Base-by-base conservation (phyloP, 2,888 invertebrate genomes). In the Idaea biselata region DNA sequence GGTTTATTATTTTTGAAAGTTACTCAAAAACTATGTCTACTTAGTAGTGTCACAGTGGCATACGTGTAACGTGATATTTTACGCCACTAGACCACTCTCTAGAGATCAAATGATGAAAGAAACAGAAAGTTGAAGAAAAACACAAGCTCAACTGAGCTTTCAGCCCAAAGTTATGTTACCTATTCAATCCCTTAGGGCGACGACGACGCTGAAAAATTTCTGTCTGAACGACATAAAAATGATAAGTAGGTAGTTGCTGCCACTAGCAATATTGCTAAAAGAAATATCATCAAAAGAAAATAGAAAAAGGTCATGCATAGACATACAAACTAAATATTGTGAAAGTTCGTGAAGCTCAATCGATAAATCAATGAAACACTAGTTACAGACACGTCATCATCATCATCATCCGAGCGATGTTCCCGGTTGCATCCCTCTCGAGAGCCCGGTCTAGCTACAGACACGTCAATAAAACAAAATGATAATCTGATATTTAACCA, bases 121-220 rank as follows among this genome's bases (percentile, higher is more conserved):
- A 44, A 44, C 44, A 11, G 63, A 65, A 66, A 62, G 62, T 58
- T 66, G 59, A 60, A 58, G 63, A 62, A 61, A 63, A 60, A 58
- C 58, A 60, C 33, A 56, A 17, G 17, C 55, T 17, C 16, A 25
- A 17, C 16, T 58, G 65, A 58, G 62, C 58, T 65, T 65, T 61
- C 62, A 64, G 58, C 53, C 58, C 11, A 62, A 63, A 68, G 60
- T 62, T 58, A 16, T 59, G 31, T 63, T 62, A 59, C 59, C 25
- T 59, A 65, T 63, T 63, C 63, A 61, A 63, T 64, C 66, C 68
- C 63, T 68, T 54, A 62, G 60, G 66, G 66, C 65, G 59, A 60
- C 53, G 59, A 60, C 53, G 14, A 44, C 44, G 44, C 44, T 44
- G n/a, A 33, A 58, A 57, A 65, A 64, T 63, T 66, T 64, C 32